Percentiles rank a stretch among this genome's conserved stretches.
Evolutionary conservation across 1,140 invertebrate species (phyloP).

Genomic region (Pentalonia nigronervosa): DNA sequence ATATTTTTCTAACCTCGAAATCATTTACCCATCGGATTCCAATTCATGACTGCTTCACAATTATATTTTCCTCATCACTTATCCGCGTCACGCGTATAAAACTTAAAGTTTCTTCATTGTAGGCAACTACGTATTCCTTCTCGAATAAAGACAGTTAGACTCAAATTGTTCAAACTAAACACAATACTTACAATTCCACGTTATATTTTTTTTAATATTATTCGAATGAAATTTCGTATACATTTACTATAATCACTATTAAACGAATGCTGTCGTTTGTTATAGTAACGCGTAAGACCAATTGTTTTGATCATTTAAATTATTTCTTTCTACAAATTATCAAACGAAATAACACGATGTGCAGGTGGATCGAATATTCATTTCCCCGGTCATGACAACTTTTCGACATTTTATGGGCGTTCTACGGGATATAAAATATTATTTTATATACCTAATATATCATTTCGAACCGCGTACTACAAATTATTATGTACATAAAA

Average conservation of each 20-base stretch:
- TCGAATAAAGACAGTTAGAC: not conserved
- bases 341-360: not conserved
- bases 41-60: not conserved
- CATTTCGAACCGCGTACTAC: not conserved
- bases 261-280: not conserved
- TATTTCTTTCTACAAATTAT: not conserved
- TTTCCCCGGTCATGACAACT: not conserved
- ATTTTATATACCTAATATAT: not conserved
- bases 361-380: not conserved
- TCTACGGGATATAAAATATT: not conserved
- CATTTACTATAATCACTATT: not conserved
- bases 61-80: not conserved
- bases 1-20: not conserved
- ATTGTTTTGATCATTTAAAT: not conserved
- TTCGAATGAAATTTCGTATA: not conserved
- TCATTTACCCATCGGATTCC: not conserved
- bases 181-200: not conserved
- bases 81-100: not conserved
- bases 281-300: not conserved
- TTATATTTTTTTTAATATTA: not conserved
- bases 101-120: too few species aligned
- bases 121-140: too few species aligned
- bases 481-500: not conserved
- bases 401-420: not conserved
- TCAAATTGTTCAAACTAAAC: not conserved